Evolutionary conservation across 2,113 vertebrate species (phyloP).

Genomic region (Dicentrarchus labrax): DNA sequence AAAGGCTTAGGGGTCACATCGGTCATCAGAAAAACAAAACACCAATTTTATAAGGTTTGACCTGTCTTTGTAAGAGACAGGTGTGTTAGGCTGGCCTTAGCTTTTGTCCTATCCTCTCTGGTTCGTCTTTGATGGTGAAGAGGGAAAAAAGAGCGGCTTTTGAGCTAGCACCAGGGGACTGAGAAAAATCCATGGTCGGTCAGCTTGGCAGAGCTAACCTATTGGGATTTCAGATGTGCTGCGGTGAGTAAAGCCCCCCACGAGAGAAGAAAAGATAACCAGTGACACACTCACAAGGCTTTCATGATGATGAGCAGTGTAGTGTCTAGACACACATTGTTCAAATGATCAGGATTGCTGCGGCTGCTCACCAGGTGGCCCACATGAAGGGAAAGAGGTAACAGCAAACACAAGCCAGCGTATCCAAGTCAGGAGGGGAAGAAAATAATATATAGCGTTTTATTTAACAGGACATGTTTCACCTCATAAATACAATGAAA

Average conservation of each 20-base stretch:
- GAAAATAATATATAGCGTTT: constrained; percentile 40
- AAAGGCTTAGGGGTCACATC: constrained; percentile 1
- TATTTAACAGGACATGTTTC: constrained; percentile 53
- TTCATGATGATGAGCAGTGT: constrained; percentile 37
- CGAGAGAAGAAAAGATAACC: constrained; percentile 43
- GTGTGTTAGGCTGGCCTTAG: neutral
- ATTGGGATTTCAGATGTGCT: constrained; percentile 68
- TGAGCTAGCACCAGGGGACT: constrained; percentile 59
- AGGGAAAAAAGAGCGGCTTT: constrained; percentile 39
- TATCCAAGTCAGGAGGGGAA: neutral
- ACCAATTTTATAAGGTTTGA: neutral
- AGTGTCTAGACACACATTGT: constrained; percentile 29
- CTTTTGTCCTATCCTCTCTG: constrained; percentile 48
- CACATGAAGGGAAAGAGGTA: neutral
- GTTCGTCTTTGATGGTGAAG: constrained; percentile 59
- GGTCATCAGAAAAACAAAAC: constrained; percentile 11
- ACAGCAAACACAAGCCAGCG: neutral
- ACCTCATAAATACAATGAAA: constrained; percentile 51
- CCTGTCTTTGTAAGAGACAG: neutral
- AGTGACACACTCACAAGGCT: constrained; percentile 46
- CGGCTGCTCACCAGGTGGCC: neutral
- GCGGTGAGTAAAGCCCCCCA: constrained; percentile 52
- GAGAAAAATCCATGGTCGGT: constrained; percentile 69
- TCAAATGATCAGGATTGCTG: constrained; percentile 22
- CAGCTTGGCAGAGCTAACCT: constrained; percentile 68